Evolutionary conservation across 2,888 invertebrate genomes (phyloP).

Genomic region (Isotomurus palustris): DNA sequence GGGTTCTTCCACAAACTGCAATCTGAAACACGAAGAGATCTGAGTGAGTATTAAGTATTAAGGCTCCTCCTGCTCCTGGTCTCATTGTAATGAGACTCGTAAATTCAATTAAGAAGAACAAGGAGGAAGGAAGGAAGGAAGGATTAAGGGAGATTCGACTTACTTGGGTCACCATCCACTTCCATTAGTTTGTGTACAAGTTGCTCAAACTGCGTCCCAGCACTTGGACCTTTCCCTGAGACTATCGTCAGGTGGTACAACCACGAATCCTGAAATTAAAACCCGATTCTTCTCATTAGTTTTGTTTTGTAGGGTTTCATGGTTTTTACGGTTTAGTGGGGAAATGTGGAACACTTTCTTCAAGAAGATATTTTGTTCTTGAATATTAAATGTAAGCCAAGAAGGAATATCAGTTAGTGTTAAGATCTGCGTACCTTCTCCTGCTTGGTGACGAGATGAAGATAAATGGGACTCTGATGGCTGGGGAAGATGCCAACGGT

Average conservation of each 20-base stretch:
- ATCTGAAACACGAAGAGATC: constrained; percentile 55
- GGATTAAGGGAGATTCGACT: constrained; percentile 49
- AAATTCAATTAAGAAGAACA: constrained; percentile 1
- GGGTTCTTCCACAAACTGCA: constrained; percentile 94
- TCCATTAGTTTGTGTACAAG: constrained; percentile 94
- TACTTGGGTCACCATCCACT: constrained; percentile 86
- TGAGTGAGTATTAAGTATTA: too few species aligned
- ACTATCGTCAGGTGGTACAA: constrained; percentile 74
- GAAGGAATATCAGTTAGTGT: background rate
- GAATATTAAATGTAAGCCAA: background rate
- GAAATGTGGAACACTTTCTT: too few species aligned
- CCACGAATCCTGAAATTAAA: constrained; percentile 56
- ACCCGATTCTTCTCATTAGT: too few species aligned
- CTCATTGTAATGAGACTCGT: constrained; percentile 11
- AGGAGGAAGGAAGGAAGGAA: too few species aligned
- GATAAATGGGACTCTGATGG: constrained; percentile 87
- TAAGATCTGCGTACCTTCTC: constrained; percentile 70
- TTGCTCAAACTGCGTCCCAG: constrained; percentile 94
- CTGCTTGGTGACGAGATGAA: constrained; percentile 84
- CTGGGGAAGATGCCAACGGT: constrained; percentile 93
- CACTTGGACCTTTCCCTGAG: constrained; percentile 77
- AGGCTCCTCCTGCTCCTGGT: too few species aligned
- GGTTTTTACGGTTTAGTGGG: too few species aligned
- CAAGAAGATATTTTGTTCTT: background rate
- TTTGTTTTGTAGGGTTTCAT: too few species aligned